Percentiles rank a stretch among this genome's conserved stretches.
Evolutionary conservation across 2,888 invertebrate species (phyloP).

Genomic region (Agrotis clavis): DNA sequence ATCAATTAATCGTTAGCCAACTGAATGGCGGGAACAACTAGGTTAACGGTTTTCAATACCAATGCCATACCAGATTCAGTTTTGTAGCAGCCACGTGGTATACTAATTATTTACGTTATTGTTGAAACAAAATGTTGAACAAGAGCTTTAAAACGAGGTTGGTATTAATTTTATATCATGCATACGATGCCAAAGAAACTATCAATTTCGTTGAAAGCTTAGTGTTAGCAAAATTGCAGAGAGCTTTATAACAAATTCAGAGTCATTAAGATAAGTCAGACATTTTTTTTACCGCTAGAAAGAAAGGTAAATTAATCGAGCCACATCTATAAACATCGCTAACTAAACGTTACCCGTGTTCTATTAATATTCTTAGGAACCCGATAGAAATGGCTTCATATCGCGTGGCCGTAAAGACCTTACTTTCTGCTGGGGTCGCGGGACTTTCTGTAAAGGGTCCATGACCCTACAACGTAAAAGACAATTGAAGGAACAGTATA

Average conservation of each 20-base stretch:
- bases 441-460: no score
- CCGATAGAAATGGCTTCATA: no score
- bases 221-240: background rate
- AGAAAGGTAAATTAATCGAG: background rate
- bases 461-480: no score
- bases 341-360: no score
- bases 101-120: constrained; percentile 71
- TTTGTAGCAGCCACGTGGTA: constrained; percentile 62
- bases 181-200: constrained; percentile 12
- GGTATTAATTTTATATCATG: constrained; percentile 23
- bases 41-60: constrained; percentile 86
- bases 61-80: constrained; percentile 66
- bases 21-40: constrained; percentile 76
- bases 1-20: constrained; percentile 84
- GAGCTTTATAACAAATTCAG: background rate
- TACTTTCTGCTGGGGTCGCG: no score
- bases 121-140: constrained; percentile 56
- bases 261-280: background rate
- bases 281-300: background rate
- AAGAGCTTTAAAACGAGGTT: constrained; percentile 41
- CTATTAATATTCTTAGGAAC: no score
- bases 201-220: constrained; percentile 12
- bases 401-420: no score
- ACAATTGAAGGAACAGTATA: no score
- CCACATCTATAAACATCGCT: background rate